Evolutionary conservation across 2,888 invertebrate genomes (phyloP).

Genomic region (Drosophila mimica): DNA sequence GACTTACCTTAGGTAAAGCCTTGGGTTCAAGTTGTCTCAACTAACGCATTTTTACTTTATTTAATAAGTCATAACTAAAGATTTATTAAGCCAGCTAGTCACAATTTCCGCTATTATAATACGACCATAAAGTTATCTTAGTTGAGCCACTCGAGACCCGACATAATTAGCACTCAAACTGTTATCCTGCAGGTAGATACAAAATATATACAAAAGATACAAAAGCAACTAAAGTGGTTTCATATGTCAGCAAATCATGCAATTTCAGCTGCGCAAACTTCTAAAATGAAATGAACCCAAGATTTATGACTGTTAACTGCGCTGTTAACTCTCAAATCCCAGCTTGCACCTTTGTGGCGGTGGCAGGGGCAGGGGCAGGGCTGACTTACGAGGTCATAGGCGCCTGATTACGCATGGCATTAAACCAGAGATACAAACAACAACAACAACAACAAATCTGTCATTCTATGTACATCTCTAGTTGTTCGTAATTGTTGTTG

Average conservation of each 20-base stretch:
- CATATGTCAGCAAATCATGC: constrained; percentile 23
- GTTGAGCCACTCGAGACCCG: not conserved
- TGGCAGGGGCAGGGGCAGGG: not conserved
- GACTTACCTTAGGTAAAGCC: no score
- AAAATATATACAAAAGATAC: not conserved
- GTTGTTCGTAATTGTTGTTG: not conserved
- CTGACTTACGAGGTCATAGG: constrained; percentile 30
- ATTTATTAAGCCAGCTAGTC: not conserved
- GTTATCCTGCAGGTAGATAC: not conserved
- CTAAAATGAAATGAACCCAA: constrained; percentile 32
- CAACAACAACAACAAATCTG: not conserved
- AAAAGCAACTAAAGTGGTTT: constrained; percentile 4
- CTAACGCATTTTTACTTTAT: not conserved
- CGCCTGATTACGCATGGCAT: constrained; percentile 13
- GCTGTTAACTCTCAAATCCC: constrained; percentile 49
- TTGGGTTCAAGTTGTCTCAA: not conserved
- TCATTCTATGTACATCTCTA: not conserved
- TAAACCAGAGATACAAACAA: constrained; percentile 1
- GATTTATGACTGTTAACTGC: constrained; percentile 56
- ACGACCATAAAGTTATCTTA: not conserved
- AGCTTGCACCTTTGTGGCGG: constrained; percentile 43
- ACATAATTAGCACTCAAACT: constrained; percentile 9
- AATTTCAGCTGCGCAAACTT: constrained; percentile 35
- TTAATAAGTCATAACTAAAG: not conserved
- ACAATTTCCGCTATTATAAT: not conserved